These are phyloP conservation scores for Ylistrum balloti DNA, from an alignment of 1,140 invertebrate species.

Conservation along the genomic window DNA sequence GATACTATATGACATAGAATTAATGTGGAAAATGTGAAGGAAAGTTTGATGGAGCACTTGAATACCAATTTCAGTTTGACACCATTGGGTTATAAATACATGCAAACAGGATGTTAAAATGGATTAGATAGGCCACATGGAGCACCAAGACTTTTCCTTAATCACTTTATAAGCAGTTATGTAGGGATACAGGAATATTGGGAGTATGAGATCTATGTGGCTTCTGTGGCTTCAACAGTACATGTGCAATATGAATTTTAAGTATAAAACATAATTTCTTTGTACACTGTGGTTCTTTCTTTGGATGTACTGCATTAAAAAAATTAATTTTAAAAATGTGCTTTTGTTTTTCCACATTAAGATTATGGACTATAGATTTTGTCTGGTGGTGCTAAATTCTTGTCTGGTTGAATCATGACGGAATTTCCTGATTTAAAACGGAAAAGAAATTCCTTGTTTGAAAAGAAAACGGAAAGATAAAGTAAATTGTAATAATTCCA, in stretches of 20 bases:
- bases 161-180: no score
- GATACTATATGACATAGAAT: background rate
- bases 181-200: background rate
- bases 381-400: slow-evolving; percentile 25
- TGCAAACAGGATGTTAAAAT: background rate
- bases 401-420: slow-evolving; percentile 12
- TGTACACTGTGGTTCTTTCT: background rate
- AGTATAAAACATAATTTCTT: background rate
- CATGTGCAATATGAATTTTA: background rate
- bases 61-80: background rate
- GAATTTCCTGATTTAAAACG: background rate
- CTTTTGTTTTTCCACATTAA: background rate
- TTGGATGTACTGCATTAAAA: background rate
- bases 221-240: background rate
- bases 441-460: background rate
- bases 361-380: background rate
- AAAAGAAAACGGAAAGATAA: background rate
- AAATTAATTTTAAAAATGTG: background rate
- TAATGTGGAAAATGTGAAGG: background rate
- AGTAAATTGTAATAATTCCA: no score
- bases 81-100: background rate
- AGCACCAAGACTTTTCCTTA: background rate
- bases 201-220: background rate
- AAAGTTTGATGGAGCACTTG: background rate
- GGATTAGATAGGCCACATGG: background rate